phyloP scores from a whole-genome alignment of 2,888 invertebrate genomes.

The Antheraea yamamai region DNA sequence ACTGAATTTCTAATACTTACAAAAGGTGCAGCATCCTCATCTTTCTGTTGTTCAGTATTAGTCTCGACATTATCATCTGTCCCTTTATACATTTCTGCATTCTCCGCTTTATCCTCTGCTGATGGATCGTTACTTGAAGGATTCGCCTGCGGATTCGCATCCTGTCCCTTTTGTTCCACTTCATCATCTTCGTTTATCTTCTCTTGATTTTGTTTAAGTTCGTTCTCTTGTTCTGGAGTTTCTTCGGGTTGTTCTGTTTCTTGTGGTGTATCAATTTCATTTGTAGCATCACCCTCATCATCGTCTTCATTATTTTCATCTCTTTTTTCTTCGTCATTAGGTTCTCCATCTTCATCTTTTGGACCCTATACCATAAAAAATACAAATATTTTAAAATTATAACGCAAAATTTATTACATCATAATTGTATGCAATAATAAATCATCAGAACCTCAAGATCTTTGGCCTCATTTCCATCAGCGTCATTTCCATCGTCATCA shows the following conservation, averaged over 20 bases:
- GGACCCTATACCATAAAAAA: slow-evolving; percentile 38
- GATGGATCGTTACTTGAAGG: slow-evolving; percentile 74
- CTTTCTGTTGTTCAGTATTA: slow-evolving; percentile 72
- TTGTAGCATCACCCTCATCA: slow-evolving; percentile 31
- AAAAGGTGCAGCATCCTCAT: slow-evolving; percentile 66
- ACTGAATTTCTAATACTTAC: slow-evolving; percentile 48
- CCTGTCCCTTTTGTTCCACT: slow-evolving; percentile 67
- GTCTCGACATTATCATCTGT: slow-evolving; percentile 77
- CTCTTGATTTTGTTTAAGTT: slow-evolving; percentile 69
- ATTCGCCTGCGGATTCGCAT: slow-evolving; percentile 77
- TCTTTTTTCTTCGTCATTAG: slow-evolving; percentile 35
- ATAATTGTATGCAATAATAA: background rate
- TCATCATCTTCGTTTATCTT: slow-evolving; percentile 69
- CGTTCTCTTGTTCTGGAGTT: slow-evolving; percentile 50
- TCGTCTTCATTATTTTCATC: slow-evolving; percentile 41
- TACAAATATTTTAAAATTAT: background rate
- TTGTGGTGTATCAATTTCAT: slow-evolving; percentile 40
- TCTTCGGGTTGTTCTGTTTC: slow-evolving; percentile 50
- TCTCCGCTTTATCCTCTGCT: slow-evolving; percentile 74
- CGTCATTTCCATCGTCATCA: slow-evolving; percentile 65
- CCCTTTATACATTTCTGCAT: slow-evolving; percentile 72
- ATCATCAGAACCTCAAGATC: slow-evolving; percentile 33
- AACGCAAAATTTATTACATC: background rate
- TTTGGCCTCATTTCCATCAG: slow-evolving; percentile 46
- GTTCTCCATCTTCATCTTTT: slow-evolving; percentile 39